phyloP scores from a whole-genome alignment of 2,888 invertebrate genomes.

The Gymnoscelis rufifasciata region DNA sequence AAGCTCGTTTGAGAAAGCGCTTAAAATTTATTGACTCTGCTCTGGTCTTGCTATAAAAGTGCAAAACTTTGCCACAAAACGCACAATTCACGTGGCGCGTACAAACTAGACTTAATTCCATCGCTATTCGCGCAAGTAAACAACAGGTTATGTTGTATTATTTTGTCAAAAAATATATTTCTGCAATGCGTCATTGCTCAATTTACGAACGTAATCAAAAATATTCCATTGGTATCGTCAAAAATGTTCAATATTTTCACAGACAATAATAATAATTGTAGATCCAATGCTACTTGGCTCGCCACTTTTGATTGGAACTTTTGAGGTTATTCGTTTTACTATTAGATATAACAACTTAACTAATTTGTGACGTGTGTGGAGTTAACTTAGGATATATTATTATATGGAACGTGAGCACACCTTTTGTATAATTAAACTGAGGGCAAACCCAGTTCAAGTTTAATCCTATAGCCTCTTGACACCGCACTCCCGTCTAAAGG shows the following conservation, averaged over 20 bases:
- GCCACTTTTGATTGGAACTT: slow-evolving; percentile 54
- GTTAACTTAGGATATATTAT: slow-evolving; percentile 37
- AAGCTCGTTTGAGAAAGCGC: slow-evolving; percentile 52
- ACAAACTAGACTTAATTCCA: slow-evolving; percentile 45
- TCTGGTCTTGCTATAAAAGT: slow-evolving; percentile 55
- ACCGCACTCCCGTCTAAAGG: slow-evolving; percentile 65
- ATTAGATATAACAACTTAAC: slow-evolving; percentile 62
- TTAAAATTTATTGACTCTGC: slow-evolving; percentile 58
- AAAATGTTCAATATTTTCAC: no score
- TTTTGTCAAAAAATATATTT: slow-evolving; percentile 51
- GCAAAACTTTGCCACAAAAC: slow-evolving; percentile 54
- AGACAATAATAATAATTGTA: no score
- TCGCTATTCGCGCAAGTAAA: slow-evolving; percentile 32
- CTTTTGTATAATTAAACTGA: slow-evolving; percentile 77
- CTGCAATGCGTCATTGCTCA: slow-evolving; percentile 55
- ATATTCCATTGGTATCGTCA: no score
- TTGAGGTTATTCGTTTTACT: slow-evolving; percentile 51
- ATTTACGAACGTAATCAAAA: slow-evolving; percentile 44
- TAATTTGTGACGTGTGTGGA: slow-evolving; percentile 64
- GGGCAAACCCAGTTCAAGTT: slow-evolving; percentile 76
- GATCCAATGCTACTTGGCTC: no score
- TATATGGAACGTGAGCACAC: slow-evolving; percentile 59
- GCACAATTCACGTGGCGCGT: slow-evolving; percentile 51
- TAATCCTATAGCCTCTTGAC: slow-evolving; percentile 79
- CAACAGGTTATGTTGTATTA: slow-evolving; percentile 38